A percentile compares a stretch with the other conserved stretches of the same genome.
Evolutionary conservation across 92 coral and sea anemone species (phyloP).

Genomic region (Zoanthus sociatus): DNA sequence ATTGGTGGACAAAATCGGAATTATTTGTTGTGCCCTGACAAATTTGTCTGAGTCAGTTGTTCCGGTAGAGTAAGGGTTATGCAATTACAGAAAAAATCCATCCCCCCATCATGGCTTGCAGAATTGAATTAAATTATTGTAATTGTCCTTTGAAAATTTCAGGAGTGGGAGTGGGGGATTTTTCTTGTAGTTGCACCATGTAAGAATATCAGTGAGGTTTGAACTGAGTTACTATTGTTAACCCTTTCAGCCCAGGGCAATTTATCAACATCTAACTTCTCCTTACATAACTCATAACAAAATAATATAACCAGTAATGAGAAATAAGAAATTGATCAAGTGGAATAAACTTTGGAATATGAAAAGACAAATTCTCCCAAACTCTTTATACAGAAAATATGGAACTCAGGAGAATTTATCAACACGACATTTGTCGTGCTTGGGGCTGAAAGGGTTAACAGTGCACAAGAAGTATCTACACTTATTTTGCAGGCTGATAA

Average conservation of each 20-base stretch:
- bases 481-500: background rate
- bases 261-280: no score
- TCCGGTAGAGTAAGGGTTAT: slow-evolving; percentile 38
- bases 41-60: slow-evolving; percentile 45
- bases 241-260: no score
- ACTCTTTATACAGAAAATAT: no score
- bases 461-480: slow-evolving; percentile 6
- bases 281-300: no score
- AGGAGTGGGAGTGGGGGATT: slow-evolving; percentile 11
- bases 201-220: slow-evolving; percentile 6
- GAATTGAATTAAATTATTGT: slow-evolving; percentile 4
- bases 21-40: slow-evolving; percentile 58
- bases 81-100: background rate
- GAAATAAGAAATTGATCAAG: background rate
- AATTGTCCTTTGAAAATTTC: slow-evolving; percentile 2
- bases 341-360: slow-evolving; percentile 6
- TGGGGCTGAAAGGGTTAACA: no score
- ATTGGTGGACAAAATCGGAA: slow-evolving; percentile 51
- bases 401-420: no score
- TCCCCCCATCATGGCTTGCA: slow-evolving; percentile 4
- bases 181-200: slow-evolving; percentile 8
- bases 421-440: no score
- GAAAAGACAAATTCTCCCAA: background rate
- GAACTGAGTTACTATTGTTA: no score
- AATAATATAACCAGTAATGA: no score